Base-by-base conservation (phyloP, 2,888 invertebrate genomes). In the Eubasilissa splendida region DNA sequence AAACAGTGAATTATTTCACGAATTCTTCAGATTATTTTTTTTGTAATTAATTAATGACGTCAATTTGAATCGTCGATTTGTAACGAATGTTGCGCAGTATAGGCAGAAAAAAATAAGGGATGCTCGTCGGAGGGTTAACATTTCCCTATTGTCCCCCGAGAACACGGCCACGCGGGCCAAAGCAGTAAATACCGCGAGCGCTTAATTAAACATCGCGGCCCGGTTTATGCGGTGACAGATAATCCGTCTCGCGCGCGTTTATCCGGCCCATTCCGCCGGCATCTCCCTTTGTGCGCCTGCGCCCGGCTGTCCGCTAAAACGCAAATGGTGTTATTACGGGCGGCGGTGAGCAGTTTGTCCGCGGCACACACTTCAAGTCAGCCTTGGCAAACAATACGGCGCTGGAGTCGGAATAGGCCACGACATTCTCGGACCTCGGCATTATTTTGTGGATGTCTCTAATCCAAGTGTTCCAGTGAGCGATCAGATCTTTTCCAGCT, bases 281-380 rank as follows among this genome's bases (percentile, higher is more conserved):
- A 42, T 53, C 66, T 63, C 50, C 81, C 76, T 81, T 81, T 81
- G 79, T 65, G 76, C 76, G 73, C 77, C 63, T 63, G 63, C 81
- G 79, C 60, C 54, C 68, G 76, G 82, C 89, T 90, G 90, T 90
- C 89, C 89, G 90, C 88, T 90, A 90, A 91, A 90, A 90, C 90
- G 88, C 88, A 88, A 90, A 88, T 89, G 90, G 86, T 90, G 90
- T 90, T 88, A 87, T 88, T 89, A 88, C 88, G 77, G 89, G 87
- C 86, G 88, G 88, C 88, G 89, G 88, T 89, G 75, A 60, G 73
- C 80, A 79, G 80, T 82, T 83, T 83, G 77, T 89, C 88, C 88
- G 88, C 88, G 87, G 85, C 87, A 90, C 90, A 91, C 88, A 88
- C 83, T 53, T 31, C 71, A 73, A 54, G 53, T 42, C 50, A 33